Evolutionary conservation across 2,113 vertebrate species (phyloP), one percentile per base, ranked within the genome.

Genomic region (Thymallus thymallus): DNA sequence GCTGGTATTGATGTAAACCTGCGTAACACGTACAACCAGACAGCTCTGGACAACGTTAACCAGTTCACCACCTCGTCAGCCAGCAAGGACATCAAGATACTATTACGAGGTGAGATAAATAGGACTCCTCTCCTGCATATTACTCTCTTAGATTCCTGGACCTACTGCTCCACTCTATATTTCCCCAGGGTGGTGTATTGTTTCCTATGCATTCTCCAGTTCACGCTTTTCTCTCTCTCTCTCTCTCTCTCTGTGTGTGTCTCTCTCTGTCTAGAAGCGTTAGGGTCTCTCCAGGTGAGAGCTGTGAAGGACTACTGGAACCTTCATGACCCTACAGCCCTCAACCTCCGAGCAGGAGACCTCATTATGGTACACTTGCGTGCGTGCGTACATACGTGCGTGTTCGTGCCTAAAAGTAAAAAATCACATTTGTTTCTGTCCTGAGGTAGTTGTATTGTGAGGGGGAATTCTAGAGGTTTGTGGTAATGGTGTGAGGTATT

Each of bases 291-390:
- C 83, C 96, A 98, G 91, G 97, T 99, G 60, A 89, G 97, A 80
- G 97, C 97, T 1, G 90, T 99, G 81, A 98, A 98, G 90, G 97
- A 99, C 75, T 97, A 95, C 86, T 98, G 97, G 96, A 99, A 98
- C 87, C 91, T 98, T 16, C 97, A 99, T 0, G 97, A 99, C 1
- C 97, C 95, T 0, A 99, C 97, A 0, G 96, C 97, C 26, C 96
- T 99, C 82, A 98, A 98, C 0, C 78, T 99, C 78, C 92, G 95
- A 14, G 96, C 97, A 0, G 97, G 97, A 70, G 97, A 98, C 0
- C 58, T 98, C 84, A 98, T 99, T 84, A 99, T 91, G 91, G 97
- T 71, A 30, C 35, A 60, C 66, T 68, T 26, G 35, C 35, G 2
- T 12, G 35, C 35, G 9, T 41, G 26, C 26, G 26, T 26, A 26